phyloP scores from a whole-genome alignment of 53 echinoderm and acorn worm genomes.

The Temnopleurus reevesii region DNA sequence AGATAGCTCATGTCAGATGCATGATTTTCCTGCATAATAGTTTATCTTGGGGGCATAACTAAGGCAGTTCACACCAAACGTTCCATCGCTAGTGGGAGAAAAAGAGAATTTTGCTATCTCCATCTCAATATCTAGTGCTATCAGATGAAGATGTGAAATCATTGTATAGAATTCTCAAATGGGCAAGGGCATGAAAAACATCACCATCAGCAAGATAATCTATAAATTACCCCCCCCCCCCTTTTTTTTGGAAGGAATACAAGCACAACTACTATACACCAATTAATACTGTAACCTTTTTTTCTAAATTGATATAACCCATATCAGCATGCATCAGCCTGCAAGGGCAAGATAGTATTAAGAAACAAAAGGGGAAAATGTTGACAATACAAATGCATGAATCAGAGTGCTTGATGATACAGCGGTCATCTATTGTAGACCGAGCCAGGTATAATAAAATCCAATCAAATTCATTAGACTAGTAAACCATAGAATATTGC shows the following conservation, averaged over 20 bases:
- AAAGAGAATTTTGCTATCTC: not conserved
- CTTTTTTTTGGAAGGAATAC: no score
- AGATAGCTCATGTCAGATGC: not conserved
- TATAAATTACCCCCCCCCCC: no score
- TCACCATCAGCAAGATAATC: no score
- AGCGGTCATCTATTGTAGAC: not conserved
- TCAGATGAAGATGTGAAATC: not conserved
- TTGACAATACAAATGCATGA: not conserved
- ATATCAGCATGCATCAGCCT: not conserved
- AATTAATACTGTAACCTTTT: no score
- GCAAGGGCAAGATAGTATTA: not conserved
- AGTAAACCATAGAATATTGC: not conserved
- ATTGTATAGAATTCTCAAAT: not conserved
- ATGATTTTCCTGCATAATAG: not conserved
- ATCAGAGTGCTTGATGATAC: conserved; percentile 11
- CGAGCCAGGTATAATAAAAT: not conserved
- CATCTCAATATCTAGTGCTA: not conserved
- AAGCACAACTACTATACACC: no score
- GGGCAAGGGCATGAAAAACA: not conserved
- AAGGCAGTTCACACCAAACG: not conserved
- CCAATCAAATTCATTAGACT: not conserved
- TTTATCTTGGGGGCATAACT: not conserved
- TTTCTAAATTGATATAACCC: no score
- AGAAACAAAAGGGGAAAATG: not conserved
- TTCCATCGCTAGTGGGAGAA: not conserved